These are phyloP conservation scores for Cephus sareptanus DNA, from an alignment of 2,888 invertebrate species.

Conservation along the genomic window DNA sequence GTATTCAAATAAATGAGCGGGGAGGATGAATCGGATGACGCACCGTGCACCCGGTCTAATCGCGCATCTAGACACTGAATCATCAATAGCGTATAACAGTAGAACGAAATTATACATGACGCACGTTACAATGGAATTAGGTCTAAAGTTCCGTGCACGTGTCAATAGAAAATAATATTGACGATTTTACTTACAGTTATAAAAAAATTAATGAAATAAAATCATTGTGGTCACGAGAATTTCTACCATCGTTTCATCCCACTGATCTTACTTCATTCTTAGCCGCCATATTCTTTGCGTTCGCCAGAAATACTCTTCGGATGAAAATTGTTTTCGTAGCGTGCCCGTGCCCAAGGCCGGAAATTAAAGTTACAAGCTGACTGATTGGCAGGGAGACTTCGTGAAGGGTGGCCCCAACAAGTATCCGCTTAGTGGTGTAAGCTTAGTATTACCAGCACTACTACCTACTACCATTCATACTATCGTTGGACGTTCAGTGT, in stretches of 20 bases:
- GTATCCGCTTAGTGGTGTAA: background rate
- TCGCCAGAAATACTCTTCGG: background rate
- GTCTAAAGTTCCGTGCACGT: background rate
- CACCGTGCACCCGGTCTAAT: background rate
- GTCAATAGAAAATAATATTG: background rate
- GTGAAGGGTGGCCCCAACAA: background rate
- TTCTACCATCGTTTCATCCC: background rate
- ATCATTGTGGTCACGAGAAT: background rate
- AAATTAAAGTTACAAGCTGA: background rate
- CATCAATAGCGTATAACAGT: background rate
- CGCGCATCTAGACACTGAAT: background rate
- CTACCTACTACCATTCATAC: background rate
- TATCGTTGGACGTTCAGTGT: background rate
- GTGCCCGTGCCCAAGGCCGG: background rate
- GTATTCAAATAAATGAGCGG: background rate
- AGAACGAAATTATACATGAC: background rate
- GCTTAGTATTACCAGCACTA: background rate
- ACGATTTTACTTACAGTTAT: background rate
- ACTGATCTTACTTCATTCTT: background rate
- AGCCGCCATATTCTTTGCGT: background rate
- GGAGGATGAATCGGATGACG: background rate
- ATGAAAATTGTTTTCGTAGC: background rate
- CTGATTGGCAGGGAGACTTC: background rate
- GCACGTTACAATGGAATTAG: background rate
- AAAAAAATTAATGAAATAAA: background rate